Base-by-base conservation (phyloP, 2,113 vertebrate genomes). In the Cisticola juncidis region DNA sequence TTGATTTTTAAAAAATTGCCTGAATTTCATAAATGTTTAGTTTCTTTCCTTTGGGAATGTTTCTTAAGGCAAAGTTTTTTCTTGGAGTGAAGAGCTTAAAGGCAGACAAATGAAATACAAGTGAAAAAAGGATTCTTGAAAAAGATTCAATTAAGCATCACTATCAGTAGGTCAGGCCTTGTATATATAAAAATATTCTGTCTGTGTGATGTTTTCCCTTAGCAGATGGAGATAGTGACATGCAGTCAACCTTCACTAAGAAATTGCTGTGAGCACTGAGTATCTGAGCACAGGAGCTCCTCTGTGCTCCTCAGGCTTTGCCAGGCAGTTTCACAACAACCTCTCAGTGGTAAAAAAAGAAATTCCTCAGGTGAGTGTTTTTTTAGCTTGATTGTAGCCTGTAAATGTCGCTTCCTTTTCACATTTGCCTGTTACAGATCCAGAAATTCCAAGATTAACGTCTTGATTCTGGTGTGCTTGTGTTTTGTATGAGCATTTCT, bases 211-310 rank as follows among this genome's bases (percentile, higher is more conserved):
- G 21, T 88, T 86, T 78, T 78, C 29, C 28, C 35, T 58, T 50
- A 50, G 31, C 86, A 68, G 77, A 79, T 81, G 82, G 91, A 81
- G 40, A 31, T 6, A 14, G 23, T 62, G 60, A 45, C 24, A 61
- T 79, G 31, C 79, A 85, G 62, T 86, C 66, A 83, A 35, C 58
- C 79, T 77, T 93, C 62, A 73, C 88, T 88, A 76, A 93, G 58
- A 44, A 80, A 57, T 44, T 82, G 40, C 36, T 16, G 0, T 36
- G 74, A 91, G 26, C 42, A 7, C 11, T 45, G 25, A 66, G 11
- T 44, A 14, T 58, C 36, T 70, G 69, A 70, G 71, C 35, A 33
- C 38, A 57, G 35, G 21, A 76, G n/a, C 38, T 60, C n/a, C 36
- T 58, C 40, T 48, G 31, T 36, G 14, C 36, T 83, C 82, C 88